These are phyloP conservation scores for Cettia cetti DNA, from an alignment of 2,113 vertebrate genomes.

Conservation along the genomic window DNA sequence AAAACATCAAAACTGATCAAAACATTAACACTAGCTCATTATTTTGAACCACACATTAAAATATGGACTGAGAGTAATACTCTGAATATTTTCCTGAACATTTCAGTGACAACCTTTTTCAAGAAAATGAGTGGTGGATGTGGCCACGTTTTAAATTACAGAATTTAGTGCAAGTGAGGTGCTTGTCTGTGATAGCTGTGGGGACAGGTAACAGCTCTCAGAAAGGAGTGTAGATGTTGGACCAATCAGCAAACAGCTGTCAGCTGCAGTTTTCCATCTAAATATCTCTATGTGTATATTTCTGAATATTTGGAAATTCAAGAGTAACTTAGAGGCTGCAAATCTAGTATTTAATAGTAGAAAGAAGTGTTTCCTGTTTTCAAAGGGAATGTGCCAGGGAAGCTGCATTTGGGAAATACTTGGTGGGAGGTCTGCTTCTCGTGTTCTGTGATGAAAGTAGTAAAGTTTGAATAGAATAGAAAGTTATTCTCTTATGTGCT, in stretches of 20 bases:
- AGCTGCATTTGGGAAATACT: neutral
- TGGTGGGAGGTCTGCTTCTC: neutral
- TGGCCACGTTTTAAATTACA: neutral
- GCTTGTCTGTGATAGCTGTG: neutral
- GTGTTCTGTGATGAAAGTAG: neutral
- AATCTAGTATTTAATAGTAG: neutral
- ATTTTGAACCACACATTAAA: neutral
- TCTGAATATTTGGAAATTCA: neutral
- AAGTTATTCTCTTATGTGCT: neutral
- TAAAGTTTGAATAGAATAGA: neutral
- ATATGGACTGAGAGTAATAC: neutral
- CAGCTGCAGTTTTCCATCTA: neutral
- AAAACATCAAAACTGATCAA: neutral
- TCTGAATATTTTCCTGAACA: neutral
- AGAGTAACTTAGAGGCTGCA: neutral
- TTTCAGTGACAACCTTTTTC: neutral
- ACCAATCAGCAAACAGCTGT: neutral
- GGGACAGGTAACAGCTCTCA: neutral
- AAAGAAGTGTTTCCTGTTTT: neutral
- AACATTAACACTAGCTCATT: neutral
- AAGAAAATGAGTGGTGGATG: neutral
- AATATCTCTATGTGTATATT: neutral
- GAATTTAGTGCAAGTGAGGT: neutral
- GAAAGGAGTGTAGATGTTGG: neutral
- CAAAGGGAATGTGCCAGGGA: neutral